These are phyloP conservation scores for Arrhamphus sclerolepis DNA, from an alignment of 2,797 vertebrate species.

Conservation along the genomic window DNA sequence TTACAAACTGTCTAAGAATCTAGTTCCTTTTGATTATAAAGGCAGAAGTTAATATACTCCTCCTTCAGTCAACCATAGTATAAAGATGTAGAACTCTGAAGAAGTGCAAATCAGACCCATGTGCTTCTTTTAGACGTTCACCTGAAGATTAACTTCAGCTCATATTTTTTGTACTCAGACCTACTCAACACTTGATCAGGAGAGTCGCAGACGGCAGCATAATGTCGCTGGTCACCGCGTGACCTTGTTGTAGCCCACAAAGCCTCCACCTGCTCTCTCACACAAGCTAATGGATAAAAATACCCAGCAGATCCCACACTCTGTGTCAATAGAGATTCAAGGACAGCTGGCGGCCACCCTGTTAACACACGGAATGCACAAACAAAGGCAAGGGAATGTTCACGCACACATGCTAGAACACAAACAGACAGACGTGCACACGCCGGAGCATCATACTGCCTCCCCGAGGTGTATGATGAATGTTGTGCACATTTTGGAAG, in stretches of 20 bases:
- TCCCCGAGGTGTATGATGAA: constrained; percentile 54
- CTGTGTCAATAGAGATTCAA: constrained; percentile 79
- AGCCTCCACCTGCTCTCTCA: constrained; percentile 80
- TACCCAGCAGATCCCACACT: constrained; percentile 76
- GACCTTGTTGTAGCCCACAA: constrained; percentile 78
- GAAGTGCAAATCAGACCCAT: no score
- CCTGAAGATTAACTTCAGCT: not conserved
- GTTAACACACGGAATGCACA: constrained; percentile 66
- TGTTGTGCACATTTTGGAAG: constrained; percentile 56
- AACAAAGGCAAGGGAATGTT: constrained; percentile 60
- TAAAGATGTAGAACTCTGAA: no score
- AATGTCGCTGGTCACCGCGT: constrained; percentile 32
- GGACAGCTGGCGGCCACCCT: constrained; percentile 72
- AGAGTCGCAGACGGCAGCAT: constrained; percentile 39
- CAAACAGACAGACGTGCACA: constrained; percentile 34
- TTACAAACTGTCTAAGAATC: not conserved
- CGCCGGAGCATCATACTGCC: constrained; percentile 33
- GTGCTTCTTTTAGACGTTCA: no score
- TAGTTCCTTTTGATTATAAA: not conserved
- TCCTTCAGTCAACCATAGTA: not conserved
- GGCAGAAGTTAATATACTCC: not conserved
- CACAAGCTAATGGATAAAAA: constrained; percentile 80
- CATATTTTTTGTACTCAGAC: not conserved
- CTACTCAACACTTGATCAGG: constrained; percentile 19
- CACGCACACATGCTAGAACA: constrained; percentile 18